Evolutionary conservation across 2,113 vertebrate species (phyloP).

Genomic region (Atractosteus spatula): DNA sequence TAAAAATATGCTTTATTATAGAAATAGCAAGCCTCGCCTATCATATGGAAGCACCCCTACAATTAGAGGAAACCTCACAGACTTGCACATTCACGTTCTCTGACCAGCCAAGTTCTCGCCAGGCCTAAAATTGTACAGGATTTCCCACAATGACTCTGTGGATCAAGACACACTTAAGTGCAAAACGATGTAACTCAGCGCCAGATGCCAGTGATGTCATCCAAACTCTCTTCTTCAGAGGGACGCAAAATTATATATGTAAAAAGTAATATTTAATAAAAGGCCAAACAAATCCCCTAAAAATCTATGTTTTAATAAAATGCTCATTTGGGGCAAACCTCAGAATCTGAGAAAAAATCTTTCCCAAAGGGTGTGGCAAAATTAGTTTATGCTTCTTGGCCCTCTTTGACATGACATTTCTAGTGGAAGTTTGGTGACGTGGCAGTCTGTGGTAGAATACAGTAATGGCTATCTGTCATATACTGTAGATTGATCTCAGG

Average conservation of each 20-base stretch:
- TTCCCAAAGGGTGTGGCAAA: slow-evolving; percentile 25
- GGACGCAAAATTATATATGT: slow-evolving; percentile 49
- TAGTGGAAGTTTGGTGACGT: slow-evolving; percentile 20
- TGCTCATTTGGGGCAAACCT: slow-evolving; percentile 6
- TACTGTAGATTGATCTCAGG: too few relatives aligned
- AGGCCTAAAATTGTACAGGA: slow-evolving; percentile 48
- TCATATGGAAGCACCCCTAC: background rate
- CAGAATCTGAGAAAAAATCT: slow-evolving; percentile 9
- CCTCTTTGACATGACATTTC: slow-evolving; percentile 1
- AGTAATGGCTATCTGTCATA: too few relatives aligned
- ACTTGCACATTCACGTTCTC: slow-evolving; percentile 24
- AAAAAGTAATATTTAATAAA: slow-evolving; percentile 30
- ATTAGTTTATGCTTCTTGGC: slow-evolving; percentile 23
- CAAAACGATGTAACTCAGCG: slow-evolving; percentile 45
- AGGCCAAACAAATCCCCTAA: slow-evolving; percentile 23
- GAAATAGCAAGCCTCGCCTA: background rate
- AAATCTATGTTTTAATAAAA: slow-evolving; percentile 5
- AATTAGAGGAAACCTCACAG: slow-evolving; percentile 4
- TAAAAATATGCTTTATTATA: background rate
- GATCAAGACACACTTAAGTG: slow-evolving; percentile 24
- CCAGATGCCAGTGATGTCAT: slow-evolving; percentile 57
- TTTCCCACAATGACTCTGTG: slow-evolving; percentile 39
- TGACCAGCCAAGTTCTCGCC: slow-evolving; percentile 24
- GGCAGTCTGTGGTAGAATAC: slow-evolving; percentile 23
- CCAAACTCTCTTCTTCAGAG: slow-evolving; percentile 27